Percentiles rank a stretch among this genome's conserved stretches.
Evolutionary conservation across 2,113 vertebrate species (phyloP).

Genomic region (Engraulis encrasicolus): DNA sequence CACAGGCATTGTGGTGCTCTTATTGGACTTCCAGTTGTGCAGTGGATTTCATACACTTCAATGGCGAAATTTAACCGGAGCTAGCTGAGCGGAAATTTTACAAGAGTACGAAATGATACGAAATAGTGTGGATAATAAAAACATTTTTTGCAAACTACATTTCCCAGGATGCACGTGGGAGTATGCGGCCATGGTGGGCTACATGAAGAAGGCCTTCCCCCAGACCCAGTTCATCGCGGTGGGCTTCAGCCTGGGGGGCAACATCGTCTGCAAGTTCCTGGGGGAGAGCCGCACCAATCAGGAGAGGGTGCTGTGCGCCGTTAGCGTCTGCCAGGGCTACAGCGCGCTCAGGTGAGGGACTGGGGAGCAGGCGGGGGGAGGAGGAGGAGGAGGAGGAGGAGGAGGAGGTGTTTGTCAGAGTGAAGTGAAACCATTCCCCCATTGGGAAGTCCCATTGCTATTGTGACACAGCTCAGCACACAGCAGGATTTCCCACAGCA

Average conservation of each 20-base stretch:
- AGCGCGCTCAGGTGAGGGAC: constrained; percentile 86
- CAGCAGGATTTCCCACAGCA: too few species aligned
- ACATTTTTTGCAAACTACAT: too few species aligned
- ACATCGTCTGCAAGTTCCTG: constrained; percentile 91
- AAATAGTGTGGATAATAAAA: too few species aligned
- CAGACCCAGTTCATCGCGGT: constrained; percentile 84
- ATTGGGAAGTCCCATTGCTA: background rate
- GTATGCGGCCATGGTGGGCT: constrained; percentile 86
- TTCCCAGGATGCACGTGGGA: constrained; percentile 91
- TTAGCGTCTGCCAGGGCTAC: constrained; percentile 93
- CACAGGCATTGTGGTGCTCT: too few species aligned
- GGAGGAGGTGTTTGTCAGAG: constrained; percentile 51
- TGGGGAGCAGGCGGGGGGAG: too few species aligned
- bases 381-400: too few species aligned
- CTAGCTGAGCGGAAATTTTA: too few species aligned
- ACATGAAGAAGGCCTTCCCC: constrained; percentile 82
- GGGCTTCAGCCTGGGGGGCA: constrained; percentile 92
- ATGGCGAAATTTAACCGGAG: too few species aligned
- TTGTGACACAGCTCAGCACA: background rate
- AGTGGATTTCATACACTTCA: too few species aligned
- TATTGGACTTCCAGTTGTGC: too few species aligned
- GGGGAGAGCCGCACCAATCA: constrained; percentile 87
- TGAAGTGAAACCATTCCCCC: too few species aligned
- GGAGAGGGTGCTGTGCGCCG: constrained; percentile 86
- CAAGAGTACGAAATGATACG: too few species aligned